Base-by-base conservation (phyloP, 2,888 invertebrate genomes). In the Sialis fuliginosa region DNA sequence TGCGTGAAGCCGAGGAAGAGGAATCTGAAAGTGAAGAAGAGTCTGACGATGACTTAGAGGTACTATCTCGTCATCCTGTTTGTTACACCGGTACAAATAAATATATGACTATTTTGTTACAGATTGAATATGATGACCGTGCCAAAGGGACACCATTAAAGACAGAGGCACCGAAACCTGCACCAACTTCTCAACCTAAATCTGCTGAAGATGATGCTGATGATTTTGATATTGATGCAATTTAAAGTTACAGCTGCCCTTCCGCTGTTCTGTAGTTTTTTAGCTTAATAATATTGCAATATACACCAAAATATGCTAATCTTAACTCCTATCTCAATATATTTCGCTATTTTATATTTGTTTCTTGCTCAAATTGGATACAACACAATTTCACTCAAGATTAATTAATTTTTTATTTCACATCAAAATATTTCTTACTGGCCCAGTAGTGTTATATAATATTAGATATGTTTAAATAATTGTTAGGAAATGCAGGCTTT, bases 1-100 rank as follows among this genome's bases (percentile, higher is more conserved):
- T 98, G 56, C 80, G 87, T 64, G 93, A 97, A 63, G 97, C 97
- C 49, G 95, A 95, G 61, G 95, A 95, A 64, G 91, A 91, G 62
- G 84, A 84, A 52, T 83, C 82, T 30, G 83, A 80, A n/a, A 79
- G 78, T 31, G 79, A 80, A 48, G 81, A 79, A 49, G 84, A 83
- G 52, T 80, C 80, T 42, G 73, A 73, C 55, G 73, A 76, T 48
- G 77, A 75, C 59, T 69, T 79, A 46, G 77, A 79, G 71, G 79
- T 77, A 53, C 2, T 37, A 8, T 8, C 12, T 37, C n/a, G 6
- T 8, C 6, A 41, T 35, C n/a, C 31, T 22, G 7, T 13, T 22
- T 22, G 7, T 42, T 42, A 22, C 30, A 10, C 1, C 8, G 6
- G 22, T 41, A 22, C 5, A 10, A 37, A 37, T 2, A 37, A 10